Conservation (phyloP, 2,113 vertebrate species). For the Hypanus sabinus region DNA sequence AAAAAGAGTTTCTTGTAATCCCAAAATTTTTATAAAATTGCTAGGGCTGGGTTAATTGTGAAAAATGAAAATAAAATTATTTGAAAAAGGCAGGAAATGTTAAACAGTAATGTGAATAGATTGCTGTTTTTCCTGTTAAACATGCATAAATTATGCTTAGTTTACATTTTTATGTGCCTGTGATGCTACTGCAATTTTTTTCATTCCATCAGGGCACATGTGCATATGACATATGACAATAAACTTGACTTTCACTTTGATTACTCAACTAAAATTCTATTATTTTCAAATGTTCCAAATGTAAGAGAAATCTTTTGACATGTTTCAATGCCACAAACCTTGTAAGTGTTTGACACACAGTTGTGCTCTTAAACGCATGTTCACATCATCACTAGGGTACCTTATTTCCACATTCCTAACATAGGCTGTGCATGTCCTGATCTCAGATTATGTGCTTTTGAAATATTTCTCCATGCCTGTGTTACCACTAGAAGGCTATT, state of each 20-base stretch:
- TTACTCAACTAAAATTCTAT: background rate
- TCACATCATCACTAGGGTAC: background rate
- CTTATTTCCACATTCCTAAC: background rate
- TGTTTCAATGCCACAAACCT: background rate
- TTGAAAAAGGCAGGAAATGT: background rate
- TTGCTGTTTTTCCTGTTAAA: too few species aligned
- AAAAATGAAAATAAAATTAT: background rate
- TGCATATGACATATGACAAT: too few species aligned
- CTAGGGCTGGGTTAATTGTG: background rate
- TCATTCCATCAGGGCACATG: too few species aligned
- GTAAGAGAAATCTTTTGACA: background rate
- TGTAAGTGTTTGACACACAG: background rate
- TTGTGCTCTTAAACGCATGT: background rate
- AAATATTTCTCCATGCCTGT: too few species aligned
- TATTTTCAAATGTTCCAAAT: conserved; percentile 5
- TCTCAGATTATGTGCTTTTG: too few species aligned
- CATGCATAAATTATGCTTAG: too few species aligned
- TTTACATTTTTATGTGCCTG: too few species aligned
- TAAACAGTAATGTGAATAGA: background rate
- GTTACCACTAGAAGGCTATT: too few species aligned
- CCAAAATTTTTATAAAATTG: background rate
- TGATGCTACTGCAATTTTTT: too few species aligned
- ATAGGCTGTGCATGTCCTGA: too few species aligned
- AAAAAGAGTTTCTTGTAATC: background rate
- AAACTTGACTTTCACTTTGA: background rate